Evolutionary conservation across 2,888 invertebrate genomes (phyloP), one percentile per base, ranked within the genome.

Genomic region (Amphiduros pacificus): DNA sequence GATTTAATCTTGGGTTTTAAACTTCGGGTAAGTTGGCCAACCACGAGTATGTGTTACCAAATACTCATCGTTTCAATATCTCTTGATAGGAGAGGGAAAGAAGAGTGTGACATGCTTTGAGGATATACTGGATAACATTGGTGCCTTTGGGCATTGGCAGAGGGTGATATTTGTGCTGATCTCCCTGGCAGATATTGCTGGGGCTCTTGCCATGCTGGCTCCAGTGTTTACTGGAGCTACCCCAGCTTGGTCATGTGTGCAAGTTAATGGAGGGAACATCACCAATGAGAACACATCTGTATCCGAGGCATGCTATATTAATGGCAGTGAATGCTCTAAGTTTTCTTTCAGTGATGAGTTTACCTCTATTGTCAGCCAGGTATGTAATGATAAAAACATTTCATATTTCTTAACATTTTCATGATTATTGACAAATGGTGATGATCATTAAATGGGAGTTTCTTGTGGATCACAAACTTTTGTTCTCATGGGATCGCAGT

Each of bases 131-230:
- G 60, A 65, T 5, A 14, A 27, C 6, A 29, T 65, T 20, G 65
- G 65, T 2, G 44, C 28, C n/a, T 65, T 65, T 36, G 65, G 65
- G 5, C 50, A 55, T 41, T 65, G 63, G 63, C 65, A 65, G 58
- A 20, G 58, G 17, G 49, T 65, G 22, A 58, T 63, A 2, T 63
- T 63, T 50, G 20, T 63, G 5, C 29, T 63, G n/a, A 60, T 65
- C 6, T 55, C 29, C n/a, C 24, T 36, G 9, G 55, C 61, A 1
- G 65, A 65, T 32, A 29, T 65, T 14, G 54, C 63, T 22, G 60
- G 61, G 14, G 65, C 63, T 9, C 53, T 63, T 20, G 36, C 57
- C n/a, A 57, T 65, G 57, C n/a, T 65, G 22, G 22, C 55, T 14
- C 63, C 63, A 3, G 63, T 65, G 41, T 61, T 65, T 44, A 61